These are phyloP conservation scores for Antheraea assamensis DNA, from an alignment of 2,888 invertebrate species.

Conservation along the genomic window DNA sequence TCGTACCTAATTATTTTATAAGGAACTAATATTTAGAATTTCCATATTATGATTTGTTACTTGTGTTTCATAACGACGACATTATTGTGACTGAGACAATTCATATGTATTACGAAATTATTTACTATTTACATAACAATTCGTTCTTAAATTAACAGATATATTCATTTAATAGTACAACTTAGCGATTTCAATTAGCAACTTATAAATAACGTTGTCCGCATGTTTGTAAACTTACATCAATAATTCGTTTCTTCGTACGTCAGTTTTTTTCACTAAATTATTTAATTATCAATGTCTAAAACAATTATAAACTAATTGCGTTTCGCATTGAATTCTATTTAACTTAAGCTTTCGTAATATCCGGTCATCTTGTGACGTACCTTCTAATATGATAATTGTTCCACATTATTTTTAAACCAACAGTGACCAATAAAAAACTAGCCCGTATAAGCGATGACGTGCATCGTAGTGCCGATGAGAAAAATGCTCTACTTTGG, in stretches of 20 bases:
- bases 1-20: not conserved
- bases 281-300: constrained; percentile 30
- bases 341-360: constrained; percentile 32
- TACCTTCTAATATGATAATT: constrained; percentile 46
- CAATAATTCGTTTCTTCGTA: constrained; percentile 69
- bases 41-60: not conserved
- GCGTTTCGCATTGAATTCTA: constrained; percentile 44
- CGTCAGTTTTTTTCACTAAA: constrained; percentile 46
- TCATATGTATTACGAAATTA: not conserved
- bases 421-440: constrained; percentile 6
- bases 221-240: constrained; percentile 13
- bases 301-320: constrained; percentile 33
- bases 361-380: constrained; percentile 65
- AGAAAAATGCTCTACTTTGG: constrained; percentile 38
- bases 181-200: constrained; percentile 7
- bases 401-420: constrained; percentile 33
- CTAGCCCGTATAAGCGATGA: constrained; percentile 14
- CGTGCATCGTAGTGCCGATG: constrained; percentile 9
- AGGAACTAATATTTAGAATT: constrained; percentile 2
- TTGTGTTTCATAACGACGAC: not conserved
- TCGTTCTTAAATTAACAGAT: not conserved
- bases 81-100: not conserved
- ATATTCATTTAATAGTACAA: not conserved
- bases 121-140: not conserved
- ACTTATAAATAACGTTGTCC: not conserved